phyloP scores from a whole-genome alignment of 2,888 invertebrate genomes.

The Xestia rhomboidea region DNA sequence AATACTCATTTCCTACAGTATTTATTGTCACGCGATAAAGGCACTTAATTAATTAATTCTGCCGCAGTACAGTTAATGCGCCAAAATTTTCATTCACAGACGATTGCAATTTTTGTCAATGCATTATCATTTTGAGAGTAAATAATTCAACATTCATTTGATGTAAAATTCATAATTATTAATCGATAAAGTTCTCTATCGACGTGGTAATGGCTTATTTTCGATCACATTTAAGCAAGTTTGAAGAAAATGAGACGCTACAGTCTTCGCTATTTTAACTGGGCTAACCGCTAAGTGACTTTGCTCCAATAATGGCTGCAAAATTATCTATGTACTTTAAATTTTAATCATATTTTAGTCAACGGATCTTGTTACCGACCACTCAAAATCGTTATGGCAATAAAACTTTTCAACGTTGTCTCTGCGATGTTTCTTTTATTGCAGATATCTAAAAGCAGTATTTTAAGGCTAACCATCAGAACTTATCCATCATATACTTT shows the following conservation, averaged over 20 bases:
- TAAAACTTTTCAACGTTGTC: neutral
- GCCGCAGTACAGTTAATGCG: neutral
- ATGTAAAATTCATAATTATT: neutral
- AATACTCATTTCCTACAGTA: neutral
- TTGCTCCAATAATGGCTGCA: constrained; percentile 38
- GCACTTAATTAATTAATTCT: constrained; percentile 15
- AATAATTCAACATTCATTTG: neutral
- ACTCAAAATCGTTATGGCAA: neutral
- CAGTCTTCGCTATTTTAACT: constrained; percentile 21
- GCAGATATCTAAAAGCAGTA: neutral
- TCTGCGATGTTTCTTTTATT: neutral
- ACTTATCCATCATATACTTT: neutral
- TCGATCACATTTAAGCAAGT: neutral
- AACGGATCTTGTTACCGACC: neutral
- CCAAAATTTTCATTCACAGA: constrained; percentile 12
- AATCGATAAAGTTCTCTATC: neutral
- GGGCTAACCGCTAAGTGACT: constrained; percentile 40
- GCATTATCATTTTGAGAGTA: neutral
- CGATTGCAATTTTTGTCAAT: constrained; percentile 4
- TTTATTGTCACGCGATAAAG: neutral
- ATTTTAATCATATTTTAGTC: constrained; percentile 12
- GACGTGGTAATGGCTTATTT: constrained; percentile 9
- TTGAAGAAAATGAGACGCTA: constrained; percentile 32
- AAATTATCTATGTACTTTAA: constrained; percentile 12
- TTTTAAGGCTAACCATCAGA: no score